Percentiles rank a stretch among this genome's conserved stretches.
phyloP scores from a whole-genome alignment of 1,140 invertebrate genomes.

The Drosophila teissieri region DNA sequence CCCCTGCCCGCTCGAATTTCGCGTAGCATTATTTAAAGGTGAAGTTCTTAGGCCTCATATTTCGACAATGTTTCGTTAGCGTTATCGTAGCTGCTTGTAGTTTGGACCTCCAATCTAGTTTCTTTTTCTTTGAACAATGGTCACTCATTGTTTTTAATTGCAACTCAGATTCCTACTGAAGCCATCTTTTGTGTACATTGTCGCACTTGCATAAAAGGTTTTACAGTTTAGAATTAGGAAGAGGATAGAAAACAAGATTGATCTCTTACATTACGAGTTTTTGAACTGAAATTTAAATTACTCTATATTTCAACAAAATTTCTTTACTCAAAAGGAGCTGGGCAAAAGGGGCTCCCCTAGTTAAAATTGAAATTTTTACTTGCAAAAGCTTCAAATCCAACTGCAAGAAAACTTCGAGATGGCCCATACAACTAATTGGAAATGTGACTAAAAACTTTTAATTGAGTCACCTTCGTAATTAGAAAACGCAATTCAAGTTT shows the following conservation, averaged over 20 bases:
- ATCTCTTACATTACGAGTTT: not conserved
- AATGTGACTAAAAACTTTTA: constrained; percentile 56
- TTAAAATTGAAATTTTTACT: not conserved
- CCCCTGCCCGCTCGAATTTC: constrained; percentile 44
- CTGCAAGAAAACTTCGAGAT: constrained; percentile 12
- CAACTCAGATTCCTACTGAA: constrained; percentile 29
- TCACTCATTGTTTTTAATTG: constrained; percentile 61
- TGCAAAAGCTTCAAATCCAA: not conserved
- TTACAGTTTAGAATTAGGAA: not conserved
- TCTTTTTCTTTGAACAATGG: constrained; percentile 46
- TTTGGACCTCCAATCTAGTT: constrained; percentile 11
- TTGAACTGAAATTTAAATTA: no score
- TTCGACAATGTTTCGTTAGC: constrained; percentile 18
- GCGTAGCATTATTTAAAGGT: constrained; percentile 19
- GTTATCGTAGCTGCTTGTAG: no score
- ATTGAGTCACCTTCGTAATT: constrained; percentile 67
- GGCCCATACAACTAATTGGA: constrained; percentile 37
- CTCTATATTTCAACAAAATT: no score
- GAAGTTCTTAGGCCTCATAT: constrained; percentile 20
- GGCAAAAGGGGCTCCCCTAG: not conserved
- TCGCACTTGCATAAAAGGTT: constrained; percentile 28
- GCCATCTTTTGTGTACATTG: constrained; percentile 11
- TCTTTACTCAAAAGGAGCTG: not conserved
- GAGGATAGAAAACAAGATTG: not conserved
- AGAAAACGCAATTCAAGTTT: constrained; percentile 70